These are phyloP conservation scores for Mechanitis messenoides DNA, from an alignment of 2,888 invertebrate genomes.

Conservation along the genomic window DNA sequence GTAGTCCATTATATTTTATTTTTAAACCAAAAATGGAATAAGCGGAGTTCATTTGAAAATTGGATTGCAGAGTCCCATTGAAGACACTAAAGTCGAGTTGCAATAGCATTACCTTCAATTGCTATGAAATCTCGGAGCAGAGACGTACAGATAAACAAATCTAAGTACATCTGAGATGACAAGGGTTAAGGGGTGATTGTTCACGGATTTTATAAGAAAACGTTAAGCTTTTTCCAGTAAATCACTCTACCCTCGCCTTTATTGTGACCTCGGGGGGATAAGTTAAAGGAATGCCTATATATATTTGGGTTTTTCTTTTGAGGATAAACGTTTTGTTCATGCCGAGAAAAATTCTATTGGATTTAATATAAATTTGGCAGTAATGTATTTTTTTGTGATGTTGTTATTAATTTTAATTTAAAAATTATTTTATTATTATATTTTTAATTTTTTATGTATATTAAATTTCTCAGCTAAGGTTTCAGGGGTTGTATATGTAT, in stretches of 20 bases:
- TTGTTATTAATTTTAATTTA: neutral
- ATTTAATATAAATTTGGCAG: constrained; percentile 4
- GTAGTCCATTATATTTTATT: neutral
- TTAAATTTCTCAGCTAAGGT: no score
- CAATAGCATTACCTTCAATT: constrained; percentile 29
- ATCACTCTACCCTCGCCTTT: constrained; percentile 28
- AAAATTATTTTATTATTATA: neutral
- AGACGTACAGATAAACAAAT: constrained; percentile 20
- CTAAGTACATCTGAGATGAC: constrained; percentile 26
- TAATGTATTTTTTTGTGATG: neutral
- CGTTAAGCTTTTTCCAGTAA: constrained; percentile 31
- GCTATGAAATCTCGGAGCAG: constrained; percentile 25
- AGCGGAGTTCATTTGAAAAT: constrained; percentile 17
- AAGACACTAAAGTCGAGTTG: constrained; percentile 18
- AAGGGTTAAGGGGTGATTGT: constrained; percentile 30
- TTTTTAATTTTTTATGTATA: neutral
- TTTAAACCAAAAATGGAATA: constrained; percentile 2
- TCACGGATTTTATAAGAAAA: constrained; percentile 28
- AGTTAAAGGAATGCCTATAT: constrained; percentile 21
- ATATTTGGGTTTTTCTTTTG: constrained; percentile 21
- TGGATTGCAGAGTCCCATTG: constrained; percentile 18
- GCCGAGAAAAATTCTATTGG: constrained; percentile 9
- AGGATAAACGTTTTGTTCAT: constrained; percentile 19
- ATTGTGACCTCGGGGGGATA: constrained; percentile 28
- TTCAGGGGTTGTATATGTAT: no score